These are phyloP conservation scores for Laterallus jamaicensis DNA, from an alignment of 2,113 vertebrate genomes.

Conservation along the genomic window DNA sequence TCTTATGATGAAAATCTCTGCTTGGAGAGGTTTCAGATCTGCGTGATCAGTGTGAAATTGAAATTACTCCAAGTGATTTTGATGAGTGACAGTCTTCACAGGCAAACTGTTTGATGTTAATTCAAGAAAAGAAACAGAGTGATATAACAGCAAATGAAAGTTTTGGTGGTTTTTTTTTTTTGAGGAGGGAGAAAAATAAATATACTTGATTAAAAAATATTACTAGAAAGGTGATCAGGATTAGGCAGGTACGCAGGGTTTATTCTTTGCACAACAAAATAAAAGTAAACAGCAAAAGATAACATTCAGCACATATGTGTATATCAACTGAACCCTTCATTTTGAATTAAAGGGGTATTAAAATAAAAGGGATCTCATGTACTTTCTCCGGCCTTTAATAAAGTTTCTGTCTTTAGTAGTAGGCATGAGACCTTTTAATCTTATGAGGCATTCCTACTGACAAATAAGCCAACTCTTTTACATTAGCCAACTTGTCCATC, in stretches of 20 bases:
- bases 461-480: constrained; percentile 9
- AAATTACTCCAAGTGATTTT: constrained; percentile 57
- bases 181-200: neutral
- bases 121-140: neutral
- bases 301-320: neutral
- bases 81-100: constrained; percentile 44
- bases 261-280: constrained; percentile 16
- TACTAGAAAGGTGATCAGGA: neutral
- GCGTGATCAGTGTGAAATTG: constrained; percentile 53
- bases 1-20: constrained; percentile 45
- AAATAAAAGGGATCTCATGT: constrained; percentile 1
- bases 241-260: neutral
- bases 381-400: neutral
- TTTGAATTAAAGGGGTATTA: neutral
- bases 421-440: constrained; percentile 1
- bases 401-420: neutral
- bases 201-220: neutral
- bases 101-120: constrained; percentile 2
- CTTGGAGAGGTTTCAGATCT: constrained; percentile 42
- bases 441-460: neutral
- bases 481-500: neutral
- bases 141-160: neutral
- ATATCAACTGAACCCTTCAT: neutral
- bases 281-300: neutral
- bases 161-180: neutral